Base-by-base conservation (phyloP, 2,888 invertebrate species). In the Tetragnatha montana region DNA sequence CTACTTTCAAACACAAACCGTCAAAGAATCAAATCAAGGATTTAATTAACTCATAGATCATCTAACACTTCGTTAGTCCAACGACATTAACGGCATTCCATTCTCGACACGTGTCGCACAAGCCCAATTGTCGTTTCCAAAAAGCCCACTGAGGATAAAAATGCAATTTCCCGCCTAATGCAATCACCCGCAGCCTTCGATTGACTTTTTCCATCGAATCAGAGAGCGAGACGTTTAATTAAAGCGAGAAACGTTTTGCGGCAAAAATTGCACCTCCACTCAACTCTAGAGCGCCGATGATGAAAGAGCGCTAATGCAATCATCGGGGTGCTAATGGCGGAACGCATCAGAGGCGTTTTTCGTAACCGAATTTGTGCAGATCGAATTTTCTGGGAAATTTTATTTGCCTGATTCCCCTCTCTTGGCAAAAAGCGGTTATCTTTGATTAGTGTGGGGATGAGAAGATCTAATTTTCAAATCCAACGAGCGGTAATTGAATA, bases 271-370 rank as follows among this genome's bases (percentile, higher is more conserved):
- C 60, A 17, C 60, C 17, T 60, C 60, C 7, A 60, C 35, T 60
- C 60, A 35, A 17, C 17, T 60, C 60, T 3, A 17, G 60, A 60
- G 60, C 12, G 83, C 19, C 47, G 83, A 81, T 69, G 81, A 50
- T 22, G 14, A 47, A 21, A 50, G 17, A 6, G 49, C 21, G 78
- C 71, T 88, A 88, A 88, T 78, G 82, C 51, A 88, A 88, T 88
- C 88, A 88, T 88, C 79, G 12, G 49, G 49, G 69, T 83, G 88
- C 83, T 88, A 88, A 88, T 83, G 88, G 78, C 19, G 70, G 79
- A 88, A 71, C 68, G 88, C 88, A 88, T 88, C 79, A 88, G 82
- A 79, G 81, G 71, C 70, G 78, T 82, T 88, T 82, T 88, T 82
- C 71, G 78, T 69, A 71, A 70, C 19, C 81, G 71, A 78, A 70